A percentile compares a stretch with the other conserved stretches of the same genome.
Evolutionary conservation across 2,113 vertebrate genomes (phyloP).

Genomic region (Oncorhynchus masou): DNA sequence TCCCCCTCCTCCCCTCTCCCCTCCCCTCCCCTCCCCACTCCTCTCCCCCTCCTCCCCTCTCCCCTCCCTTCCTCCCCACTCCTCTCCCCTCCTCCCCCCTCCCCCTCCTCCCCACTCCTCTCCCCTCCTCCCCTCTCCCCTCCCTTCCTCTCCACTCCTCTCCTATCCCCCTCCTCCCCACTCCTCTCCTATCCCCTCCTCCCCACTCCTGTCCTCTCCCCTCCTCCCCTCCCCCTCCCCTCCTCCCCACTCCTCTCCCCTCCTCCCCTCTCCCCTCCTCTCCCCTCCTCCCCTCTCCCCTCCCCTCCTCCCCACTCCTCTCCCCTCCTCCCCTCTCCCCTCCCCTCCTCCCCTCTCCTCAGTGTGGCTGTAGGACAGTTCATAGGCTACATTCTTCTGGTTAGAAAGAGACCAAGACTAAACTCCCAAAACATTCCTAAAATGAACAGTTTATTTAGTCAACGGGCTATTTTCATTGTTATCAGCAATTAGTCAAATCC

Average conservation of each 20-base stretch:
- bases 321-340: no score
- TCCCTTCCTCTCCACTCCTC: background rate
- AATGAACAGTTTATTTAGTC: conserved; percentile 45
- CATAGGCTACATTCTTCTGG: conserved; percentile 21
- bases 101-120: background rate
- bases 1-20: background rate
- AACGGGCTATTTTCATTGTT: conserved; percentile 46
- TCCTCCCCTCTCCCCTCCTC: background rate
- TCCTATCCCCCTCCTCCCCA: background rate
- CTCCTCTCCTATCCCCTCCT: background rate
- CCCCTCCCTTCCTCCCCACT: conserved; percentile 15
- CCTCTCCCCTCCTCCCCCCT: background rate
- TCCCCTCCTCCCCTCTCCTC: background rate
- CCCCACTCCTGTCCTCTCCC: background rate
- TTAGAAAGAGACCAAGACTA: conserved; percentile 28
- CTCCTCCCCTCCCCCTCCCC: background rate
- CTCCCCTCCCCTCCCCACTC: background rate
- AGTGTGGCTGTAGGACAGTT: conserved; percentile 7
- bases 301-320: background rate
- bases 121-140: background rate
- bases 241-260: no score
- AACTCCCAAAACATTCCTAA: conserved; percentile 36
- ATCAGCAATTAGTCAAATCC: conserved; percentile 57
- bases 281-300: background rate
- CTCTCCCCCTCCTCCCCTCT: no score